Evolutionary conservation across 2,888 invertebrate species (phyloP).

Genomic region (Mesorhabditis sp.): DNA sequence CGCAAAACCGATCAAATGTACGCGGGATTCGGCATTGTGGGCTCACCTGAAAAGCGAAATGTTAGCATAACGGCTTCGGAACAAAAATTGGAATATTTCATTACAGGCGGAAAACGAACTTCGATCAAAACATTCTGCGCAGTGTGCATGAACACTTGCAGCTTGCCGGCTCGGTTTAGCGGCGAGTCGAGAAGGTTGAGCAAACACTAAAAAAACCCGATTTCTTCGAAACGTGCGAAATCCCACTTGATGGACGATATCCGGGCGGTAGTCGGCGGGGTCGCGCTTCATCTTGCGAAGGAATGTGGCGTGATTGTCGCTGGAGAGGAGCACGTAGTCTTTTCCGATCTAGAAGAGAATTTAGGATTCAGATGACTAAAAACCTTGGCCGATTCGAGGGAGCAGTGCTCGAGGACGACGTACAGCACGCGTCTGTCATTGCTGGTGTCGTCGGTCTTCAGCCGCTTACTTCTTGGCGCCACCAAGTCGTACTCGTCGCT

Average conservation of each 20-base stretch:
- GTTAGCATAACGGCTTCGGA: too few species aligned
- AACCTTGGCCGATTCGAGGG: slow-evolving; percentile 91
- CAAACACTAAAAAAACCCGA: slow-evolving; percentile 68
- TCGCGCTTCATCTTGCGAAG: slow-evolving; percentile 78
- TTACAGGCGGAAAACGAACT: slow-evolving; percentile 62
- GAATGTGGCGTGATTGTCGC: slow-evolving; percentile 50
- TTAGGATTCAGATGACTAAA: not conserved
- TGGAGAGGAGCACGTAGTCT: slow-evolving; percentile 49
- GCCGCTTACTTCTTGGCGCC: slow-evolving; percentile 37
- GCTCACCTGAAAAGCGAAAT: slow-evolving; percentile 62
- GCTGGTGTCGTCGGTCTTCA: slow-evolving; percentile 38
- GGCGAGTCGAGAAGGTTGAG: slow-evolving; percentile 97
- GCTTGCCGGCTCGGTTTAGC: slow-evolving; percentile 75
- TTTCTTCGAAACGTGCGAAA: not conserved
- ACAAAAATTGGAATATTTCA: not conserved
- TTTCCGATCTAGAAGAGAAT: slow-evolving; percentile 37
- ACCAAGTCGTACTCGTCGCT: slow-evolving; percentile 31
- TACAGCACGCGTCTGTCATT: slow-evolving; percentile 67
- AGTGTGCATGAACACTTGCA: slow-evolving; percentile 65
- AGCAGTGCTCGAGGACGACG: slow-evolving; percentile 86
- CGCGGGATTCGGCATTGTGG: slow-evolving; percentile 94
- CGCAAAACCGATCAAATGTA: slow-evolving; percentile 93
- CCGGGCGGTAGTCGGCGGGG: slow-evolving; percentile 84
- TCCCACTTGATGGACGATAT: slow-evolving; percentile 82
- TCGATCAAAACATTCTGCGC: slow-evolving; percentile 61